Percentiles rank a stretch among this genome's conserved stretches.
Evolutionary conservation across 2,113 vertebrate species (phyloP).

Genomic region (Grantiella picta): DNA sequence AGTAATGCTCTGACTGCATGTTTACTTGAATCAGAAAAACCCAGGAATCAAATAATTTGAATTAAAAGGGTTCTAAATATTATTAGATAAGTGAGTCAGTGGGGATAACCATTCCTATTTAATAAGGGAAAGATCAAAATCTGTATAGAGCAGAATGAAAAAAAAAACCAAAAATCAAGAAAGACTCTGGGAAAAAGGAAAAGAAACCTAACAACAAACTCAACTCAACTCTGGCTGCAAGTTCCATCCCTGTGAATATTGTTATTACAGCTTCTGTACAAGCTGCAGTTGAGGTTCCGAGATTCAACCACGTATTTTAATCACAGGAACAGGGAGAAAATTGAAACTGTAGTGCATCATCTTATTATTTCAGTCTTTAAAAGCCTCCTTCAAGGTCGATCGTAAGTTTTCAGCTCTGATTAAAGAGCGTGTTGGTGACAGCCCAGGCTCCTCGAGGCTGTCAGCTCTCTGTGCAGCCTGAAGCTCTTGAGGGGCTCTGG

Average conservation of each 20-base stretch:
- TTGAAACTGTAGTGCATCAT: neutral
- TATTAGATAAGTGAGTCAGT: conserved; percentile 21
- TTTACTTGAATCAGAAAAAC: conserved; percentile 27
- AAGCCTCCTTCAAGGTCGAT: neutral
- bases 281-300: neutral
- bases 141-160: neutral
- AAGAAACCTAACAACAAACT: neutral
- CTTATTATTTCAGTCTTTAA: neutral
- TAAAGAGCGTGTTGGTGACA: neutral
- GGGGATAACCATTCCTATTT: conserved; percentile 12
- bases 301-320: neutral
- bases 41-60: conserved; percentile 13
- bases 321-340: neutral
- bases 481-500: neutral
- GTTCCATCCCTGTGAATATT: neutral
- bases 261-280: neutral
- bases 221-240: neutral
- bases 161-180: neutral
- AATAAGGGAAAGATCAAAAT: conserved; percentile 20
- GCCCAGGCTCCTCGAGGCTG: neutral
- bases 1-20: neutral
- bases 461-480: neutral
- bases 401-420: neutral
- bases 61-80: conserved; percentile 33
- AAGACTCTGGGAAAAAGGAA: neutral